Evolutionary conservation across 2,888 invertebrate genomes (phyloP), one percentile per base, ranked within the genome.

Genomic region (Mesopsocus fuscifrons): DNA sequence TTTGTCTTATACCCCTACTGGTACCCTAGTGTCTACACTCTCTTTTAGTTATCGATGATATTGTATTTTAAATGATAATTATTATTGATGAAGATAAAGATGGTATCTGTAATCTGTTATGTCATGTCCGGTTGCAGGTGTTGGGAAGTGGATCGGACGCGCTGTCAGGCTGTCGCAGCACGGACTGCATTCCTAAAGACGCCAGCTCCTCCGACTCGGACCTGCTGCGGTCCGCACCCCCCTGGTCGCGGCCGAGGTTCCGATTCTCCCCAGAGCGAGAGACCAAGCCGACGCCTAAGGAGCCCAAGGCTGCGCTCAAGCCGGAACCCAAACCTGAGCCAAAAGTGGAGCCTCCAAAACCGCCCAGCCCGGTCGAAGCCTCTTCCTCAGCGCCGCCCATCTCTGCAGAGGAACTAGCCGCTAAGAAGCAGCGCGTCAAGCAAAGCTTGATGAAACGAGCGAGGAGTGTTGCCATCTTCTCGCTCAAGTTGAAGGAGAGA

Each of bases 381-480:
- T n/a, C n/a, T n/a, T 17, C 11, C 34, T 16, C n/a, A n/a, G n/a
- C n/a, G n/a, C n/a, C n/a, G n/a, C n/a, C n/a, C n/a, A n/a, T n/a
- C n/a, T n/a, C 18, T 35, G 56, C 58, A 44, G 72, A 72, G 26
- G 72, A 74, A 52, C 62, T 72, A 47, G 65, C 73, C 47, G 73
- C 74, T 3, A 76, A 76, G 54, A 74, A 74, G 30, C 67, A 73
- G 11, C 57, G 65, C 30, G 71, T 77, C 15, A 77, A 77, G 54
- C 83, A 84, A 41, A 74, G 75, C 51, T 59, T 85, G 20, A 81
- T 85, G 61, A 85, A 85, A 59, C 71, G 84, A 41, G 84, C 85
- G 4, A 69, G 84, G 11, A 83, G 83, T 0, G 84, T 85, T 34
- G 84, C 84, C 3, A 82, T 85, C 55, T 85, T 85, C 62, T 84